A percentile compares a stretch with the other conserved stretches of the same genome.
These are phyloP conservation scores for Propithecus deckenii DNA, from an alignment of 2,797 vertebrate genomes.

Conservation along the genomic window DNA sequence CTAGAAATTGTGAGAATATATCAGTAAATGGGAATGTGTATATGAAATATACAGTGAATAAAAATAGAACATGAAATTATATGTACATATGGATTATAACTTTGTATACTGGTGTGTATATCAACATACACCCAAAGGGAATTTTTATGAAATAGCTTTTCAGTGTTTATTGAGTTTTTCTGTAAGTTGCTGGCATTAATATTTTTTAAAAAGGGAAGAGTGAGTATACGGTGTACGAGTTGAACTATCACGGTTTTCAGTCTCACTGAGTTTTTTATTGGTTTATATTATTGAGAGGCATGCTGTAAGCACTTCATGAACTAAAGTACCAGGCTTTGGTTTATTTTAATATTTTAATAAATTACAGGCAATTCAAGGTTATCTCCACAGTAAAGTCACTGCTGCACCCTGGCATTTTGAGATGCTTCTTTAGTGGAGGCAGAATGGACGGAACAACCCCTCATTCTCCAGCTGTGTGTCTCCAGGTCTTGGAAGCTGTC, in stretches of 20 bases:
- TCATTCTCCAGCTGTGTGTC: not conserved
- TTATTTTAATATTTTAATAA: not conserved
- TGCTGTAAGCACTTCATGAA: not conserved
- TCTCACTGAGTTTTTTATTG: not conserved
- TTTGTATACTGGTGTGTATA: not conserved
- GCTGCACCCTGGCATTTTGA: fast-evolving
- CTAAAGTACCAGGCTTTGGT: not conserved
- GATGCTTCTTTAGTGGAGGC: not conserved
- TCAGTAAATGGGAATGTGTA: not conserved
- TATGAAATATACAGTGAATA: not conserved
- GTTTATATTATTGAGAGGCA: not conserved
- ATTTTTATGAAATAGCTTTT: not conserved
- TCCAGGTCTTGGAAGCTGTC: not conserved
- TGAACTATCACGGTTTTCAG: not conserved
- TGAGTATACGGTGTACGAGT: not conserved
- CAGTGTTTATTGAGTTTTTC: not conserved
- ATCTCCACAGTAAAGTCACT: not conserved
- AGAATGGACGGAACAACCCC: not conserved
- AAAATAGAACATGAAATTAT: not conserved
- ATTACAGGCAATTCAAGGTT: not conserved
- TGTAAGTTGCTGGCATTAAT: not conserved
- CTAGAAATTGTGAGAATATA: not conserved
- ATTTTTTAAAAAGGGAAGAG: not conserved
- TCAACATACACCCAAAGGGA: not conserved
- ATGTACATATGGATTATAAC: not conserved